Percentiles rank a stretch among this genome's conserved stretches.
Conservation (phyloP, 1,140 invertebrate genomes). For the Caenorhabditis brenneri region DNA sequence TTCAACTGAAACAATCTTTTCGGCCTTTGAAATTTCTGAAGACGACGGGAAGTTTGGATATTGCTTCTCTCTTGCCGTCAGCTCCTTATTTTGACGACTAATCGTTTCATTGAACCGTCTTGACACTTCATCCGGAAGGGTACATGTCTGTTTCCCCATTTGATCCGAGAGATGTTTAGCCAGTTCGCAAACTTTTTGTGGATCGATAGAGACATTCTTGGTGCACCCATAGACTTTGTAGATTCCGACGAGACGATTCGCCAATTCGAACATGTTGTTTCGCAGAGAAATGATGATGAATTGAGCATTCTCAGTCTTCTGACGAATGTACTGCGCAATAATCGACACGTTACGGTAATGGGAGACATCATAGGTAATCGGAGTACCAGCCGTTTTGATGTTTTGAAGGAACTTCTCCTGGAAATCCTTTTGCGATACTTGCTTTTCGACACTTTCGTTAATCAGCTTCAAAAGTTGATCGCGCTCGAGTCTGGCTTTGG, state of each 20-base stretch:
- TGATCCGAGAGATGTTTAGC: not conserved
- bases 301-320: conserved; percentile 95
- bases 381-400: too few species aligned
- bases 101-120: not conserved
- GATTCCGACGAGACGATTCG: conserved; percentile 89
- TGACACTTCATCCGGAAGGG: not conserved
- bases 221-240: conserved; percentile 78
- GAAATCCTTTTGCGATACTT: too few species aligned
- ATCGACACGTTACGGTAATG: conserved; percentile 99
- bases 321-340: conserved; percentile 94
- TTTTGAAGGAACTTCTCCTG: too few species aligned
- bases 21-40: not conserved
- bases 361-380: too few species aligned
- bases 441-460: conserved; percentile 62
- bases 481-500: conserved; percentile 66
- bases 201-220: conserved; percentile 2
- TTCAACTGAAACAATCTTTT: conserved; percentile 9
- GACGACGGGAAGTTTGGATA: conserved; percentile 18
- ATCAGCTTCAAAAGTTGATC: conserved; percentile 66
- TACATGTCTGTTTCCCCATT: not conserved
- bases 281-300: conserved; percentile 97
- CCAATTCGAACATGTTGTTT: conserved; percentile 96
- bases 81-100: not conserved
- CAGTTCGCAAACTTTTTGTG: conserved; percentile 6
- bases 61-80: not conserved